Evolutionary conservation across 2,888 invertebrate genomes (phyloP).

Genomic region (Aporophyla nigra): DNA sequence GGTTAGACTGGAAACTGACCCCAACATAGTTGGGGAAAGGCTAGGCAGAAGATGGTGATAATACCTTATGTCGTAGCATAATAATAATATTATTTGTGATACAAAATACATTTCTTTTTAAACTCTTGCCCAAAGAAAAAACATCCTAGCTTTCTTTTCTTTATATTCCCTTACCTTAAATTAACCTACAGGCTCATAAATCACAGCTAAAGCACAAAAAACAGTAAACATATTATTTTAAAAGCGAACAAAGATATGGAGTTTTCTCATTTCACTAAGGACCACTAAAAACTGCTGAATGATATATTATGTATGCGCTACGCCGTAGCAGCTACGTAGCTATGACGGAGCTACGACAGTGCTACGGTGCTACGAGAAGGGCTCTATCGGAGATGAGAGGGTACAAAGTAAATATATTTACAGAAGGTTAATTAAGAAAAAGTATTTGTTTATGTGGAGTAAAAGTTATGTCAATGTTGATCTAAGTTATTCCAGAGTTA

Average conservation of each 20-base stretch:
- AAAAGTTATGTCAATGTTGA: constrained; percentile 19
- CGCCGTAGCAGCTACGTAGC: constrained; percentile 61
- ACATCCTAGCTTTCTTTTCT: not conserved
- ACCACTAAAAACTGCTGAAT: constrained; percentile 62
- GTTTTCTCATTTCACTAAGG: constrained; percentile 62
- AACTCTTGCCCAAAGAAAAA: not conserved
- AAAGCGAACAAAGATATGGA: constrained; percentile 46
- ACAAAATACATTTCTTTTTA: not conserved
- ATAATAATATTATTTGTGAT: not conserved
- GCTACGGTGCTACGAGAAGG: constrained; percentile 66
- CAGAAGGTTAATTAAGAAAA: constrained; percentile 54
- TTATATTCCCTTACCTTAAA: not conserved
- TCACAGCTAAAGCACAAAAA: constrained; percentile 6
- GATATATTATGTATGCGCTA: constrained; percentile 67
- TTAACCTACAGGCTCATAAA: constrained; percentile 21
- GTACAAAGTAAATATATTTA: constrained; percentile 34
- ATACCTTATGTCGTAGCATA: no score
- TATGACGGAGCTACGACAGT: constrained; percentile 54
- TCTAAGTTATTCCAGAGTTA: constrained; percentile 4
- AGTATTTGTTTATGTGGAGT: constrained; percentile 30
- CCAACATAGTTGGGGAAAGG: no score
- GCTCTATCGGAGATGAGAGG: constrained; percentile 67
- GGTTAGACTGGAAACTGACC: no score
- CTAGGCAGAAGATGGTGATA: no score
- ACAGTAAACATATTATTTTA: constrained; percentile 19